phyloP scores from a whole-genome alignment of 2,888 invertebrate species.

The Phyto melanocephala region DNA sequence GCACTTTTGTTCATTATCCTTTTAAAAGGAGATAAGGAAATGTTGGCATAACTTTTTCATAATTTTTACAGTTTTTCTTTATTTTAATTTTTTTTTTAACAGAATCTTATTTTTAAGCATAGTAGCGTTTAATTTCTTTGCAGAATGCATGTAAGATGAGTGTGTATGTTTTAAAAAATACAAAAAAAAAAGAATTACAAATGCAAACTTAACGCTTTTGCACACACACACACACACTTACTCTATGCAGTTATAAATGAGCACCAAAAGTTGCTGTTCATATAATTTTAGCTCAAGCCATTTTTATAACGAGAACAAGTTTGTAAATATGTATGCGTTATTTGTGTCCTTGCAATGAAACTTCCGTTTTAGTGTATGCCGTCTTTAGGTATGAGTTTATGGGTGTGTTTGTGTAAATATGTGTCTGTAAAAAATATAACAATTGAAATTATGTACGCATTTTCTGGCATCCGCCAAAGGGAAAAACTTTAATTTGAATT shows the following conservation, averaged over 20 bases:
- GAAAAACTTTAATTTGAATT: conserved; percentile 65
- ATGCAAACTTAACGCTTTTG: not conserved
- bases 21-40: conserved; percentile 31
- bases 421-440: conserved; percentile 41
- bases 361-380: conserved; percentile 11
- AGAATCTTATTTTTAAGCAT: conserved; percentile 14
- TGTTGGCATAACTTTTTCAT: not conserved
- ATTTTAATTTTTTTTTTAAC: conserved; percentile 4
- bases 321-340: not conserved
- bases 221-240: not conserved
- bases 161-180: not conserved
- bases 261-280: conserved; percentile 6
- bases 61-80: not conserved
- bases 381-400: not conserved
- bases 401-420: not conserved
- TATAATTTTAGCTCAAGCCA: not conserved
- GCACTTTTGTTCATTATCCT: conserved; percentile 26
- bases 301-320: not conserved
- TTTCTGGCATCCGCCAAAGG: conserved; percentile 62
- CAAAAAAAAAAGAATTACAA: conserved; percentile 19
- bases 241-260: not conserved
- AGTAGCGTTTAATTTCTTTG: conserved; percentile 44
- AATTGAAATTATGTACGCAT: conserved; percentile 65
- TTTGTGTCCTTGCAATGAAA: conserved; percentile 10
- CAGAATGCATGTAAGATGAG: not conserved